Base-by-base conservation (phyloP, 1,140 invertebrate species). In the Phenacoccus solenopsis region DNA sequence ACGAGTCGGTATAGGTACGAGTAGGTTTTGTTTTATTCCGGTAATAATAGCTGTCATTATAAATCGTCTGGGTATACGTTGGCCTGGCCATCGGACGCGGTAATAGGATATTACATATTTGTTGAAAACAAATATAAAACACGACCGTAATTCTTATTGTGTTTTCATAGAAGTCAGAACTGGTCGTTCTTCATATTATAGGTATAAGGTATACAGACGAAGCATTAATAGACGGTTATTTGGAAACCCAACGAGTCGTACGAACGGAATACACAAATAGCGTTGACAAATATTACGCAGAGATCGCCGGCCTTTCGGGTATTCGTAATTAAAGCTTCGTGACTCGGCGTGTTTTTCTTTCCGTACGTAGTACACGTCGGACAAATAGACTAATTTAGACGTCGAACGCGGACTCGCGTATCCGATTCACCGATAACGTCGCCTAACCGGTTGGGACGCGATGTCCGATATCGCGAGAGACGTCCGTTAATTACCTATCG, bases 11-110 rank as follows among this genome's bases (percentile, higher is more conserved):
- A 49, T 49, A 49, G 38, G 5, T 49, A 49, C 38, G 4, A 4
- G 38, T 49, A 49, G 38, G 38, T 49, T 49, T 49, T 49, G 38
- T 49, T 49, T 49, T n/a, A 49, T 49, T 49, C 38, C 38, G 38
- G 38, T 49, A 49, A 49, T 49, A 49, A 49, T 49, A 49, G 38
- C 38, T 49, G 38, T 49, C 38, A 49, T 49, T 49, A 49, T 49
- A 49, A 49, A 49, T 49, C 38, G 38, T 49, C 38, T 49, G 38
- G 38, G 20, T 49, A 49, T 49, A 16, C 16, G 16, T 49, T 9
- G 12, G 38, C 38, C n/a, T 49, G 16, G 4, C 3, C 38, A n/a
- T n/a, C n/a, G n/a, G 5, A n/a, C 38, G 4, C 38, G 38, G 38
- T 49, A 9, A 49, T 49, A 49, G 38, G 38, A 49, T 9, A 49